Evolutionary conservation across 2,797 vertebrate species (phyloP).

Genomic region (Enteromius afrohamiltoni): DNA sequence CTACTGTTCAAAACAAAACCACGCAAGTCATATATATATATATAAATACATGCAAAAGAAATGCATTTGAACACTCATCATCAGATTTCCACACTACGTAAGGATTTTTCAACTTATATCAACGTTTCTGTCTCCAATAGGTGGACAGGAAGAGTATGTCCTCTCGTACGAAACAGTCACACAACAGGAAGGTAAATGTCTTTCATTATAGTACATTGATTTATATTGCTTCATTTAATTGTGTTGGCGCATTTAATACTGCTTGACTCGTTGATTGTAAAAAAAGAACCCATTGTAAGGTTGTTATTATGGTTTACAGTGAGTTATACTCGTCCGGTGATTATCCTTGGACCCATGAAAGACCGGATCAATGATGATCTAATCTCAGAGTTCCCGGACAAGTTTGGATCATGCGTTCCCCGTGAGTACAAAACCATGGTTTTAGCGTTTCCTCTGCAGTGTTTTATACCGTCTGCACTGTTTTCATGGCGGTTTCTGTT

Average conservation of each 20-base stretch:
- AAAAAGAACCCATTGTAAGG: not conserved
- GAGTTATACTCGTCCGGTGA: conserved; percentile 92
- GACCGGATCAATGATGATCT: conserved; percentile 97
- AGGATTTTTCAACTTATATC: not conserved
- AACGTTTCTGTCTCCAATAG: conserved; percentile 62
- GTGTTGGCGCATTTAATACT: not conserved
- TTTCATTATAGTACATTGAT: not conserved
- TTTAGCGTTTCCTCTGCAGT: not conserved
- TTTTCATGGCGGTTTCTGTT: conserved; percentile 22
- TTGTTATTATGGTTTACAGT: conserved; percentile 73
- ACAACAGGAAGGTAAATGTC: conserved; percentile 83
- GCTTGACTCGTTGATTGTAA: not conserved
- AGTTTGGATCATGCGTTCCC: conserved; percentile 97
- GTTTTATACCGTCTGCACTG: not conserved
- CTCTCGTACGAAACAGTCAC: conserved; percentile 83
- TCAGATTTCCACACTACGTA: not conserved
- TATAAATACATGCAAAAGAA: not conserved
- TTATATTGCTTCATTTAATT: not conserved
- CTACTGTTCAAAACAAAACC: not conserved
- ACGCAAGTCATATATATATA: not conserved
- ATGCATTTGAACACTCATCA: not conserved
- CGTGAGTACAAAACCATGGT: conserved; percentile 81
- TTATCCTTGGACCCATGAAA: conserved; percentile 97
- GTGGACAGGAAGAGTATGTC: conserved; percentile 85
- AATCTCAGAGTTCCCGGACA: conserved; percentile 97